phyloP scores from a whole-genome alignment of 2,888 invertebrate species.

The Acleris sparsana region DNA sequence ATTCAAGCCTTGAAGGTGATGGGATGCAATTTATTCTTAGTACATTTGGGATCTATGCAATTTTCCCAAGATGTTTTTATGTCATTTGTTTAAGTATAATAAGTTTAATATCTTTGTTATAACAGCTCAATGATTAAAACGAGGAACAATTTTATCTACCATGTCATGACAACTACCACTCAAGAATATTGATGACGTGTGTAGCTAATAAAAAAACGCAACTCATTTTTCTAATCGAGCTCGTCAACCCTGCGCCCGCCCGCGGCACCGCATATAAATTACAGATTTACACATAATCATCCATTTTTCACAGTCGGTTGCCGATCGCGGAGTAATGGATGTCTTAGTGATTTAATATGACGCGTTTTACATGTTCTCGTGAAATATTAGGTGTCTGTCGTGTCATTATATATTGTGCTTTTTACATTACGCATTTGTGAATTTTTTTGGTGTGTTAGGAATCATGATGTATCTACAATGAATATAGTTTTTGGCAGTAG shows the following conservation, averaged over 20 bases:
- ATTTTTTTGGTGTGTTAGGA: no score
- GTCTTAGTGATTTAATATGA: constrained; percentile 30
- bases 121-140: no score
- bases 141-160: neutral
- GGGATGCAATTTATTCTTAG: no score
- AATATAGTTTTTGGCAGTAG: no score
- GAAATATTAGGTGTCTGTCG: neutral
- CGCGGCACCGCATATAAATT: constrained; percentile 82
- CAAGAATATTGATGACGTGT: neutral
- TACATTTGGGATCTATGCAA: no score
- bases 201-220: constrained; percentile 8
- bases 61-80: no score
- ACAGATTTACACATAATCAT: constrained; percentile 80
- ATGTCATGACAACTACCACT: neutral
- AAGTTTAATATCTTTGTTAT: no score
- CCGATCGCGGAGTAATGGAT: constrained; percentile 43
- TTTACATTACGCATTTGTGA: no score
- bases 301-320: constrained; percentile 75
- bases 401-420: neutral
- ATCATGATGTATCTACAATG: no score
- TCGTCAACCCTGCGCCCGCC: constrained; percentile 61
- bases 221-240: constrained; percentile 10
- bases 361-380: constrained; percentile 13
- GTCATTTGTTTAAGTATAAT: no score
- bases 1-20: no score